phyloP scores from a whole-genome alignment of 1,140 invertebrate genomes.

The Bombus difficillimus region DNA sequence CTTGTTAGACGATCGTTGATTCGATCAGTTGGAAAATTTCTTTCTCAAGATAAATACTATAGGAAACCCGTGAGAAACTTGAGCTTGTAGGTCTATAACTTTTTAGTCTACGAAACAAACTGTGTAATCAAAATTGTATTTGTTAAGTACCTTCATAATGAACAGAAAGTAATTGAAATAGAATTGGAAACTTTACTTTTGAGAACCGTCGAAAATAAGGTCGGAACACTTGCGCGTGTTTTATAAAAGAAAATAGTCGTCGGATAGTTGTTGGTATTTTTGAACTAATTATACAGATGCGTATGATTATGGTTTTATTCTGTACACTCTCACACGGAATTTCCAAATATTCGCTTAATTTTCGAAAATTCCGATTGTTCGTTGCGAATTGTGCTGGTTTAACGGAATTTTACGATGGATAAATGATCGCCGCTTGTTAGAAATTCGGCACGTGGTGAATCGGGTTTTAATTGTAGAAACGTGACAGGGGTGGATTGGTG shows the following conservation, averaged over 20 bases:
- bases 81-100: too few species aligned
- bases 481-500: not conserved
- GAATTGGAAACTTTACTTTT: too few species aligned
- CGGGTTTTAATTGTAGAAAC: not conserved
- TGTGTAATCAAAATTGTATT: too few species aligned
- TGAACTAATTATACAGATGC: not conserved
- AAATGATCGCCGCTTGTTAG: not conserved
- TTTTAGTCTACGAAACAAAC: too few species aligned
- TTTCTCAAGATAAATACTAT: not conserved
- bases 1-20: not conserved
- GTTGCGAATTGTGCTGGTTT: not conserved
- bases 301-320: not conserved
- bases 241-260: not conserved
- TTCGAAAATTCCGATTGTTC: too few species aligned
- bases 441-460: not conserved
- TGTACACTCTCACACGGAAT: accelerated
- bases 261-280: not conserved
- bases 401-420: not conserved
- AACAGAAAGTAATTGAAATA: too few species aligned
- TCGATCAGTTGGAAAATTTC: not conserved
- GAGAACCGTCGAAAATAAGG: not conserved
- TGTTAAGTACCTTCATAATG: too few species aligned
- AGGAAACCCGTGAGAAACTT: too few species aligned
- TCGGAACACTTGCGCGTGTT: too few species aligned
- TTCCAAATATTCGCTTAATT: not conserved